Evolutionary conservation across 2,113 vertebrate genomes (phyloP), one percentile per base, ranked within the genome.

Genomic region (Eulemur rufifrons): DNA sequence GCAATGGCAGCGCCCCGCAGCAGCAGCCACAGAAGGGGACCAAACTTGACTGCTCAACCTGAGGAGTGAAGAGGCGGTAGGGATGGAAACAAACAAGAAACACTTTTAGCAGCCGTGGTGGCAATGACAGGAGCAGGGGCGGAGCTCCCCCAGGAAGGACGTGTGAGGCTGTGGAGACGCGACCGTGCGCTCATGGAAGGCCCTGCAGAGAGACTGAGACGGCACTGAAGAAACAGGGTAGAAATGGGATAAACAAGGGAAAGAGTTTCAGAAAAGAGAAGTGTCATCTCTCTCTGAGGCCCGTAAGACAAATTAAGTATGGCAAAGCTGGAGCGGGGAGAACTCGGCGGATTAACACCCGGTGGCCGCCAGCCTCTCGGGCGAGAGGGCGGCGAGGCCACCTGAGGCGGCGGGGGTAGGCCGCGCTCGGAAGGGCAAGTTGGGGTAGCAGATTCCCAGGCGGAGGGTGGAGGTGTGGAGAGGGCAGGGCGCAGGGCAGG

Each of bases 361-460:
- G n/a, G 1, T 12, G 20, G 59, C 4, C 69, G 45, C 68, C 20
- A 11, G 34, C 8, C 69, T 63, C 63, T 39, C 12, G 29, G 69
- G 27, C 23, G 68, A 63, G 63, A 5, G 18, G 18, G 6, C 71
- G 47, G 27, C 42, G 52, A 80, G 25, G 47, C 2, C 18, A 4
- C 14, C 4, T 2, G 8, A 3, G 39, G 20, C 50, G 8, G 21
- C 4, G 47, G 23, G 8, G 20, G 11, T 4, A 1, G 37, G 4
- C 39, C 39, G 17, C 18, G 71, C 47, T 29, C 78, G 54, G 54
- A 45, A 78, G 68, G 39, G 47, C 5, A 17, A 61, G 21, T 6
- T n/a, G 63, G 34, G 8, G 45, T 0, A 32, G 83, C 39, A 93
- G 81, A 54, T n/a, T 47, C 42, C 29, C 8, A 32, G 63, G 1